A percentile compares a stretch with the other conserved stretches of the same genome.
Conservation (phyloP, 2,113 vertebrate genomes). For the Chionis minor region DNA sequence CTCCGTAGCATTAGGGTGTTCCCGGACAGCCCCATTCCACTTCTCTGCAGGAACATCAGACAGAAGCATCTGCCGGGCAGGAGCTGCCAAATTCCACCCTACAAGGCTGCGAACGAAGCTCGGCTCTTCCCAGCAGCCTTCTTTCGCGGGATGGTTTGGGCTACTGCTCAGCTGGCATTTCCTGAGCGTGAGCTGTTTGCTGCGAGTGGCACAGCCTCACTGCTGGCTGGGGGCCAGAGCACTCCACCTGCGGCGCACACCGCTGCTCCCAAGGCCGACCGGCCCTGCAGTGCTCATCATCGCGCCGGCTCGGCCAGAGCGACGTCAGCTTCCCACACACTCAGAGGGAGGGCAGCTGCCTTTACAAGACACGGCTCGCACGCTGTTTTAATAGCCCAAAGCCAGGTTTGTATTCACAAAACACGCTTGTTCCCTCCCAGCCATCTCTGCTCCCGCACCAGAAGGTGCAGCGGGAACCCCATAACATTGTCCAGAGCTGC, state of each 20-base stretch:
- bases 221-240: not conserved
- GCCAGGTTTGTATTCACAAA: accelerated
- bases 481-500: not conserved
- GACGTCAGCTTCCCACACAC: accelerated
- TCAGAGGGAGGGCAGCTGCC: not conserved
- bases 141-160: not conserved
- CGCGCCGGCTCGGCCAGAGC: accelerated
- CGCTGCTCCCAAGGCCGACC: not conserved
- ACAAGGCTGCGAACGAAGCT: not conserved
- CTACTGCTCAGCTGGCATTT: not conserved
- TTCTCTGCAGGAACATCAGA: not conserved
- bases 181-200: not conserved
- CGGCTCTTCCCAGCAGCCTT: not conserved
- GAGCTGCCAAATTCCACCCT: not conserved
- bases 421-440: accelerated
- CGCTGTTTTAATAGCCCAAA: not conserved
- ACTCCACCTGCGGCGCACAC: not conserved
- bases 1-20: not conserved
- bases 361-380: not conserved
- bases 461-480: not conserved
- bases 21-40: not conserved
- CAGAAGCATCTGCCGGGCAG: not conserved
- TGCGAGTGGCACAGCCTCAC: not conserved
- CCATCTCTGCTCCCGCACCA: not conserved
- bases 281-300: not conserved